phyloP scores from a whole-genome alignment of 2,888 invertebrate species.

The Dinocampus coccinellae region DNA sequence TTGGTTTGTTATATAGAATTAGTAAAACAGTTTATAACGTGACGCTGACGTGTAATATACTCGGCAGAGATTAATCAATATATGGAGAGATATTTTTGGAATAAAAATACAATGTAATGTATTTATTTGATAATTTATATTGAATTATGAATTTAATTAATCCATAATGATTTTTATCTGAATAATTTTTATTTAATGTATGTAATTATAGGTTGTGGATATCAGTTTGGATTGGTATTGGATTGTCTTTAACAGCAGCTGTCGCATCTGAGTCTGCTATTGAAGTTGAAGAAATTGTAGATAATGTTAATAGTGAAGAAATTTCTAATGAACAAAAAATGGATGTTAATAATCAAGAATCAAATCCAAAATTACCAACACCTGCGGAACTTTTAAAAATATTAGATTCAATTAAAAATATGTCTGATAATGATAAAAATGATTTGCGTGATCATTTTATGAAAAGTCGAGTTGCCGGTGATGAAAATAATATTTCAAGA shows the following conservation, averaged over 20 bases:
- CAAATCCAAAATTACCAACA: slow-evolving; percentile 70
- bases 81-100: too few species aligned
- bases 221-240: slow-evolving; percentile 25
- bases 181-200: neutral
- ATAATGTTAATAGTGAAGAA: neutral
- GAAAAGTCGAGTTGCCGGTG: slow-evolving; percentile 63
- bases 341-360: slow-evolving; percentile 30
- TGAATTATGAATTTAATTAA: neutral
- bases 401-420: slow-evolving; percentile 72
- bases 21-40: neutral
- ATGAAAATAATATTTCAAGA: neutral
- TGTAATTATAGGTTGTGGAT: slow-evolving; percentile 21
- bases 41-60: slow-evolving; percentile 3
- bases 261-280: neutral
- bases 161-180: neutral
- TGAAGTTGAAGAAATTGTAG: slow-evolving; percentile 29
- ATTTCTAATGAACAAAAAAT: slow-evolving; percentile 8
- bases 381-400: slow-evolving; percentile 73
- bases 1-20: neutral
- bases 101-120: neutral
- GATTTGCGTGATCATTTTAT: slow-evolving; percentile 72
- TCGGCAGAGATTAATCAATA: neutral
- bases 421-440: slow-evolving; percentile 76
- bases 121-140: neutral
- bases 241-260: slow-evolving; percentile 9